Evolutionary conservation across 2,113 vertebrate species (phyloP), one percentile per base, ranked within the genome.

Genomic region (Zeus faber): DNA sequence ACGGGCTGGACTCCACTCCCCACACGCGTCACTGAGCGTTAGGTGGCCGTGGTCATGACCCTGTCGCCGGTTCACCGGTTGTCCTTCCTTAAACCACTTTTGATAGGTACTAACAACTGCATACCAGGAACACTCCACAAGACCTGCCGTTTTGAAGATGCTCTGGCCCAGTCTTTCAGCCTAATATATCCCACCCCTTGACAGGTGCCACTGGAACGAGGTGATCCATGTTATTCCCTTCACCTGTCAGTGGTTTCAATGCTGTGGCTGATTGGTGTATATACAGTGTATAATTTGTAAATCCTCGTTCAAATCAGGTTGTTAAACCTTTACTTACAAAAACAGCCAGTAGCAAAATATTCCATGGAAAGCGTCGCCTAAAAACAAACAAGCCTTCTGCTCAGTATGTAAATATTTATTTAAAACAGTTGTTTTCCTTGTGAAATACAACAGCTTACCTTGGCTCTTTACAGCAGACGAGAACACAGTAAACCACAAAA

Each of bases 361-460:
- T 98, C 91, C 92, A 94, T 9, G 96, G 96, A 66, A 94, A 96
- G 18, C 91, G 91, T 80, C 96, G 93, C 91, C 96, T 99, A 74
- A 59, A 68, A 54, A 8, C 14, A 13, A 3, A 20, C 10, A 49
- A 47, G 27, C 5, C 55, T 2, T 59, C 20, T 2, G 4, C 21
- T 22, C n/a, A n/a, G 20, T 10, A 2, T 44, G 11, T 57, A 52
- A n/a, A 26, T 65, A 29, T 41, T 61, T 22, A 41, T 22, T n/a
- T 37, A 37, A 20, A 39, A 35, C 3, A 20, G 3, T 21, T 1
- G 18, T 44, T 21, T 44, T 10, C 22, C 25, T 26, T 3, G 1
- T 54, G 9, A 37, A 29, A 5, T 31, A 7, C 5, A 21, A n/a
- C 2, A 17, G 8, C 26, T 94, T 77, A 98, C 96, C 96, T 90